Percentiles rank a stretch among this genome's conserved stretches.
Evolutionary conservation across 2,888 invertebrate genomes (phyloP).

Genomic region (Nemotelus nigrinus): DNA sequence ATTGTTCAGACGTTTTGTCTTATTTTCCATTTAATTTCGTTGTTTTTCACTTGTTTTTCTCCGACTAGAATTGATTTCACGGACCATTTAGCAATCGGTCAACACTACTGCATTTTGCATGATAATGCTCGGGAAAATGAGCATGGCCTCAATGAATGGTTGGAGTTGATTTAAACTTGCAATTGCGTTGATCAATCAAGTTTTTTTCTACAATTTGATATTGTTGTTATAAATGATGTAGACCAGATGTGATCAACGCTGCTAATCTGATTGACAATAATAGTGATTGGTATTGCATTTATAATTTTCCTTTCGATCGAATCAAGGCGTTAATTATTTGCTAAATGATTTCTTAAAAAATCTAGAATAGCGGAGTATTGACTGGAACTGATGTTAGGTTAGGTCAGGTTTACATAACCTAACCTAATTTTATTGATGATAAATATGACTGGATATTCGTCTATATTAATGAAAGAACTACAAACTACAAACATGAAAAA

Average conservation of each 20-base stretch:
- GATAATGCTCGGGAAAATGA: too few species aligned
- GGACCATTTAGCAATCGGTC: slow-evolving; percentile 19
- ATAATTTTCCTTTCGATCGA: slow-evolving; percentile 9
- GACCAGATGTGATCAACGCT: slow-evolving; percentile 6
- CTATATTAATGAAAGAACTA: too few species aligned
- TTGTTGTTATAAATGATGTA: background rate
- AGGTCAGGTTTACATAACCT: too few species aligned
- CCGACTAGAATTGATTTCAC: slow-evolving; percentile 19
- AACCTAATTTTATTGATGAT: too few species aligned
- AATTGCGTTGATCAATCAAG: background rate
- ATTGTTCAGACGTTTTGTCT: background rate
- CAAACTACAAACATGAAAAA: too few species aligned
- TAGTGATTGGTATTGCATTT: background rate
- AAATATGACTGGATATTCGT: too few species aligned
- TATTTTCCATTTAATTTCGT: background rate
- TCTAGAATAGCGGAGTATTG: too few species aligned
- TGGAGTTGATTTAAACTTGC: slow-evolving; percentile 9
- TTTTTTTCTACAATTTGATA: background rate
- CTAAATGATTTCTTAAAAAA: background rate
- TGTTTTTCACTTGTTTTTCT: background rate
- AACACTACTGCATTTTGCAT: background rate
- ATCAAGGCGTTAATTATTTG: background rate
- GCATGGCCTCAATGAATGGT: background rate
- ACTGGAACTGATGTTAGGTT: too few species aligned
- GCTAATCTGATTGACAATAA: slow-evolving; percentile 18